Conservation (phyloP, 2,113 vertebrate genomes). For the Hoplias malabaricus region DNA sequence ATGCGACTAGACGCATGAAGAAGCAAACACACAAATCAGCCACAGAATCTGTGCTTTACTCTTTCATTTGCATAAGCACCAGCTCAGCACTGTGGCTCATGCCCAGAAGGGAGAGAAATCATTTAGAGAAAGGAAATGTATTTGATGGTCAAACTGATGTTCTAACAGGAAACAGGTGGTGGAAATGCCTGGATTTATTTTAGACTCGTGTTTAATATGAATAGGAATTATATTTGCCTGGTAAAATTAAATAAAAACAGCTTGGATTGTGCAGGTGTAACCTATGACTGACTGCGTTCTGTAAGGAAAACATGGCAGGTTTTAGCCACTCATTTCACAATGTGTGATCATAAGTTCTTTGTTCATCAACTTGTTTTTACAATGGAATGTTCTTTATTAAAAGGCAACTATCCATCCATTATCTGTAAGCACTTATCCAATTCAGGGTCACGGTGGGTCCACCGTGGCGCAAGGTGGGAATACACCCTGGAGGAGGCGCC, state of each 20-base stretch:
- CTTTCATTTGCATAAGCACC: not conserved
- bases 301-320: not conserved
- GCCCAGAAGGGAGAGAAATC: not conserved
- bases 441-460: too few relatives aligned
- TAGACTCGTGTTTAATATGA: not conserved
- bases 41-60: not conserved
- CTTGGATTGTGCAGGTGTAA: not conserved
- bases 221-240: not conserved
- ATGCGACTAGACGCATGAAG: conserved; percentile 1
- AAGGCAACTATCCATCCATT: too few relatives aligned
- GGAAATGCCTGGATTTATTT: too few relatives aligned
- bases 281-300: not conserved
- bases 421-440: too few relatives aligned
- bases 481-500: too few relatives aligned
- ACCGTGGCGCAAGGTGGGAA: too few relatives aligned
- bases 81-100: not conserved
- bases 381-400: too few relatives aligned
- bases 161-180: too few relatives aligned
- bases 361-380: too few relatives aligned
- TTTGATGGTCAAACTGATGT: not conserved
- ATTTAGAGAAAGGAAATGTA: not conserved
- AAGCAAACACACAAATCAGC: not conserved
- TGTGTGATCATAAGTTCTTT: too few relatives aligned
- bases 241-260: not conserved
- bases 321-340: too few relatives aligned